These are phyloP conservation scores for Rhynchomys soricoides DNA, from an alignment of 2,113 vertebrate genomes.

Conservation along the genomic window DNA sequence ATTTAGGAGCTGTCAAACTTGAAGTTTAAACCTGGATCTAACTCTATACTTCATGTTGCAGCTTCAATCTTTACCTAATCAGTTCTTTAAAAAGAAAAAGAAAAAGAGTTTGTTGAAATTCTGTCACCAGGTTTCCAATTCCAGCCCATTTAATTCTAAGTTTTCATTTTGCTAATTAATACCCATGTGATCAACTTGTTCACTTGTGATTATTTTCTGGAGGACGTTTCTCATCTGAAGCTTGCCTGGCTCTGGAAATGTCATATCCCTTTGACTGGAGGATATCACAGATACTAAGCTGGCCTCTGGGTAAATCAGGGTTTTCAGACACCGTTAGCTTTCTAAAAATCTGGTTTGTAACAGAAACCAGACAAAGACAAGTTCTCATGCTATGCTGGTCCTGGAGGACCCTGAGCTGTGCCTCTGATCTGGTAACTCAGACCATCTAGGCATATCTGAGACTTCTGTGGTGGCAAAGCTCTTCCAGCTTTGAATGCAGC, in stretches of 20 bases:
- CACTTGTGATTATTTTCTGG: background rate
- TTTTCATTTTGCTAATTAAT: conserved; percentile 49
- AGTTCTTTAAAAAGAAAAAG: background rate
- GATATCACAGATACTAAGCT: no score
- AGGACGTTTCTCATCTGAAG: conserved; percentile 29
- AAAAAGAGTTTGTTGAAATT: background rate
- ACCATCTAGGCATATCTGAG: background rate
- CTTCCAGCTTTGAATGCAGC: background rate
- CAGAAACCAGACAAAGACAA: background rate
- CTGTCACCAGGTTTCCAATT: background rate
- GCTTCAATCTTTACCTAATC: background rate
- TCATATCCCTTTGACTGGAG: background rate
- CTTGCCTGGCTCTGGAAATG: background rate
- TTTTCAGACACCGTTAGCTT: background rate
- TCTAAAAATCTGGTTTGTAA: background rate
- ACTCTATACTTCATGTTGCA: background rate
- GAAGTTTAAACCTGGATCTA: background rate
- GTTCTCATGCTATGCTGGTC: background rate
- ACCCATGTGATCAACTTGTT: conserved; percentile 7
- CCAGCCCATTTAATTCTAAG: background rate
- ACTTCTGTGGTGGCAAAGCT: background rate
- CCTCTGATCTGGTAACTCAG: background rate
- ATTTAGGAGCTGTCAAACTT: background rate
- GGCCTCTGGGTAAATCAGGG: background rate
- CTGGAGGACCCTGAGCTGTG: rapidly evolving